Percentiles rank a stretch among this genome's conserved stretches.
These are phyloP conservation scores for Danio albolineatus DNA, from an alignment of 2,797 vertebrate species.

Conservation along the genomic window DNA sequence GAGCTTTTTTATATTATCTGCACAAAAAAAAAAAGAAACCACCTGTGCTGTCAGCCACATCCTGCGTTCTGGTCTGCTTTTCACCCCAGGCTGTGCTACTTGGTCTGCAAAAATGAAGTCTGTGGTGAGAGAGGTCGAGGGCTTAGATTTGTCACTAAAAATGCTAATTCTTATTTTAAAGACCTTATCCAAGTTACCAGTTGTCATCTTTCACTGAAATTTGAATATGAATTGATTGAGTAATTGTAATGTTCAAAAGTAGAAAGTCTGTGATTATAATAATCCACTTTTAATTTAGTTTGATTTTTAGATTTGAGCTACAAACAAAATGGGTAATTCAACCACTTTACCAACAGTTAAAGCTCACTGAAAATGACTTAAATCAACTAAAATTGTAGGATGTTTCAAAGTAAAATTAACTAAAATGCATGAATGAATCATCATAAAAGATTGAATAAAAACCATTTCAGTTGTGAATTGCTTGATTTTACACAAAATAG, in stretches of 20 bases:
- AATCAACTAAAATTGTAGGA: background rate
- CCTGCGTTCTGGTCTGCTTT: background rate
- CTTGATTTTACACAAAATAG: background rate
- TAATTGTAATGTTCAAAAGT: no score
- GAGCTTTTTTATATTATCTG: conserved; percentile 39
- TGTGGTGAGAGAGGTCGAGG: background rate
- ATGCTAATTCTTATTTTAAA: background rate
- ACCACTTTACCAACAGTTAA: background rate
- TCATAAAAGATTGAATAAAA: background rate
- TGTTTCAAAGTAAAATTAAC: background rate
- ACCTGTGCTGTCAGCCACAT: conserved; percentile 33
- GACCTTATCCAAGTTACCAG: no score
- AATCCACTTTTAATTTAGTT: background rate
- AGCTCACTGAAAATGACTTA: background rate
- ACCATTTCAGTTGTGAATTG: background rate
- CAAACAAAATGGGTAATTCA: background rate
- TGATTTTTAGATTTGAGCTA: background rate
- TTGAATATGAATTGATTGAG: no score
- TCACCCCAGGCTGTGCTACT: background rate
- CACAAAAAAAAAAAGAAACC: conserved; percentile 21
- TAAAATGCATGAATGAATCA: background rate
- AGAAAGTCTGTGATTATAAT: background rate
- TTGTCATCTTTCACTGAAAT: no score
- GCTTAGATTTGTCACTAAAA: background rate
- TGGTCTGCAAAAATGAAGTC: background rate